Conservation (phyloP, 2,888 invertebrate species). For the Malthinus flaveolus region DNA sequence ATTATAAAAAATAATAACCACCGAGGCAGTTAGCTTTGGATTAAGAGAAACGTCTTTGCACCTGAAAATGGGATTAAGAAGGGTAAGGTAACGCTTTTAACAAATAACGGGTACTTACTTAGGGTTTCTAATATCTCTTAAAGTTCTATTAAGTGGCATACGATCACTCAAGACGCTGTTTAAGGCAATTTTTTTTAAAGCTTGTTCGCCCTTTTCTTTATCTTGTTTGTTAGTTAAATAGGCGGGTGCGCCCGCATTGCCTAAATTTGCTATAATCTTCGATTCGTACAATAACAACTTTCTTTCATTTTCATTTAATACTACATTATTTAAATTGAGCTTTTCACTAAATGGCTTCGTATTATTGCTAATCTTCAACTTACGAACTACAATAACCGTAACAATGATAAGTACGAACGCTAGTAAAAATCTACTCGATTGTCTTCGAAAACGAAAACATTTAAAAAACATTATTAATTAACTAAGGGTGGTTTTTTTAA, state of each 20-base stretch:
- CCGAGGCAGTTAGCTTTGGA: conserved; percentile 66
- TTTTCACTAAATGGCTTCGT: too few species aligned
- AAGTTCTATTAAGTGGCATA: conserved; percentile 80
- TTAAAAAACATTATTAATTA: conserved; percentile 16
- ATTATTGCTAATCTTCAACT: not conserved
- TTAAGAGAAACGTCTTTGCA: conserved; percentile 66
- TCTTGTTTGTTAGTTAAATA: conserved; percentile 70
- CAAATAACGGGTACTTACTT: conserved; percentile 44
- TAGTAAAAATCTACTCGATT: not conserved
- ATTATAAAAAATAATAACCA: conserved; percentile 76
- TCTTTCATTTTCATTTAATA: conserved; percentile 12
- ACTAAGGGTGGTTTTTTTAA: too few species aligned
- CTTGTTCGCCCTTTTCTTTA: conserved; percentile 66
- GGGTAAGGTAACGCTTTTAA: not conserved
- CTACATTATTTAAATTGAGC: too few species aligned
- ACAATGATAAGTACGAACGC: not conserved
- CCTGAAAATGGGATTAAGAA: conserved; percentile 55
- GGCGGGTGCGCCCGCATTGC: conserved; percentile 72
- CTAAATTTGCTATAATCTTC: conserved; percentile 69
- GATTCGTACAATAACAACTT: conserved; percentile 56
- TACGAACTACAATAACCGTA: conserved; percentile 10
- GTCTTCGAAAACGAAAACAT: conserved; percentile 14
- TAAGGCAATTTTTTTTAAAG: conserved; percentile 81
- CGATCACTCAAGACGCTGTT: conserved; percentile 88
- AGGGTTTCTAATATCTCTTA: conserved; percentile 65